phyloP scores from a whole-genome alignment of 2,797 vertebrate species.

The Threskiornis aethiopicus region DNA sequence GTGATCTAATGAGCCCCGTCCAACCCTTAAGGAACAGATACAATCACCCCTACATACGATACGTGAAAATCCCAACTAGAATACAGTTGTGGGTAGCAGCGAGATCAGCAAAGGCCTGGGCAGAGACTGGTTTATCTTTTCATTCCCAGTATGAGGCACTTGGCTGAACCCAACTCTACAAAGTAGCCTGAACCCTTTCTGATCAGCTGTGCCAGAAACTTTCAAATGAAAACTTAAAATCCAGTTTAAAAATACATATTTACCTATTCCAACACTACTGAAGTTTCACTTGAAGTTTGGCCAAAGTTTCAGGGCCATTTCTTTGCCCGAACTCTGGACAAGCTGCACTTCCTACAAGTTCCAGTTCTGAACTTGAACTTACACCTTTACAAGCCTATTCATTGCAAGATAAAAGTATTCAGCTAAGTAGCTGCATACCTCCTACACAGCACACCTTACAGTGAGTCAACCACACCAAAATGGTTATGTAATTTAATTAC shows the following conservation, averaged over 20 bases:
- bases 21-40: not conserved
- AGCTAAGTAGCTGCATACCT: not conserved
- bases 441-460: not conserved
- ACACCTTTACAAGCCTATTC: not conserved
- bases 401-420: not conserved
- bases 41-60: rapidly evolving
- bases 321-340: not conserved
- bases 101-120: not conserved
- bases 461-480: not conserved
- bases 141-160: not conserved
- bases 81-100: not conserved
- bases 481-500: not conserved
- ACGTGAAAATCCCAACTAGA: not conserved
- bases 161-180: not conserved
- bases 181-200: not conserved
- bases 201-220: not conserved
- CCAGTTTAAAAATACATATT: not conserved
- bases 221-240: not conserved
- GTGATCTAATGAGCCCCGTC: not conserved
- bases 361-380: not conserved
- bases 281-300: not conserved
- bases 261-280: not conserved
- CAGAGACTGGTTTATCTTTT: not conserved
- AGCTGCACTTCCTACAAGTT: rapidly evolving
- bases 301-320: not conserved